phyloP scores from a whole-genome alignment of 2,888 invertebrate genomes.

The Rhaphigaster nebulosa region DNA sequence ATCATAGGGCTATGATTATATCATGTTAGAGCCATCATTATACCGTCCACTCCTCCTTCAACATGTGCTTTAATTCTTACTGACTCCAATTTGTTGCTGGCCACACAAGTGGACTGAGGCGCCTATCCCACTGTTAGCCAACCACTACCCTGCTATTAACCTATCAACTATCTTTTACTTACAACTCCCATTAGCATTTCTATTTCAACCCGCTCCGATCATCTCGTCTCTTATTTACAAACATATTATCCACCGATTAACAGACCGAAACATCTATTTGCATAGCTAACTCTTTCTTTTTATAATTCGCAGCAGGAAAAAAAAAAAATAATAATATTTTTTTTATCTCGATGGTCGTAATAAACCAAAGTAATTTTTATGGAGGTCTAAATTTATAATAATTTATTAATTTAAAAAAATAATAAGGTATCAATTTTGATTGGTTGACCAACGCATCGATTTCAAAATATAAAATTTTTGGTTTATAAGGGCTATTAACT shows the following conservation, averaged over 20 bases:
- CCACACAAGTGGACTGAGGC: slow-evolving; percentile 63
- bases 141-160: slow-evolving; percentile 63
- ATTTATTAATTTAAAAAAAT: too few relatives aligned
- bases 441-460: not conserved
- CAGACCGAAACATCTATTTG: not conserved
- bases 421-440: too few relatives aligned
- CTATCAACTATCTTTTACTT: slow-evolving; percentile 64
- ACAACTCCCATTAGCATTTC: slow-evolving; percentile 63
- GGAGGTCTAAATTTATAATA: too few relatives aligned
- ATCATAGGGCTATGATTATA: slow-evolving; percentile 63
- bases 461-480: too few relatives aligned
- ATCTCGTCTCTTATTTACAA: slow-evolving; percentile 49
- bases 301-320: not conserved
- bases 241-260: slow-evolving; percentile 28
- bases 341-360: too few relatives aligned
- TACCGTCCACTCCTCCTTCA: slow-evolving; percentile 60
- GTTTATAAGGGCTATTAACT: too few relatives aligned
- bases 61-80: slow-evolving; percentile 64
- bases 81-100: slow-evolving; percentile 64
- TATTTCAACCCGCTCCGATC: slow-evolving; percentile 56
- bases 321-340: not conserved
- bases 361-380: too few relatives aligned
- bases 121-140: slow-evolving; percentile 64
- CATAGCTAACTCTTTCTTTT: not conserved
- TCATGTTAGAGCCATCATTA: slow-evolving; percentile 61